Conservation (phyloP, 2,797 vertebrate species). For the Hypotaenidia okinawae region DNA sequence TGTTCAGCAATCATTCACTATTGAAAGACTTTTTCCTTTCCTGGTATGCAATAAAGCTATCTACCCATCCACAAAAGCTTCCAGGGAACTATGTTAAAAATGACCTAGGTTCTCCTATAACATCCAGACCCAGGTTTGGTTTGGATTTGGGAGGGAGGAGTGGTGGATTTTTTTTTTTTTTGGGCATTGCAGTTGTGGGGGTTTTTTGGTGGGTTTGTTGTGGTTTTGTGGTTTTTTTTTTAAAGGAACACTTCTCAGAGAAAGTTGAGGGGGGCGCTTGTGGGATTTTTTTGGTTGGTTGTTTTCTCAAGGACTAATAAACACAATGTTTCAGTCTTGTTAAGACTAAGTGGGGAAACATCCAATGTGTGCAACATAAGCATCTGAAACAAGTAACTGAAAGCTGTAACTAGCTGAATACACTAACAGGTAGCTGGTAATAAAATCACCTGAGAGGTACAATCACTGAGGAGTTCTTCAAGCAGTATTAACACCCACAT, state of each 20-base stretch:
- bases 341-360: neutral
- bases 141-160: neutral
- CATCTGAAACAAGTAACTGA: neutral
- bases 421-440: neutral
- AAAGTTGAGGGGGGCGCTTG: accelerated
- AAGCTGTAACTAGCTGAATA: neutral
- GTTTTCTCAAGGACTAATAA: neutral
- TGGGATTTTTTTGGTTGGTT: too few relatives aligned
- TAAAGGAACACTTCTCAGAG: neutral
- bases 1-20: neutral
- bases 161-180: too few relatives aligned
- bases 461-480: neutral
- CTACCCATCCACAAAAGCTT: neutral
- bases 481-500: neutral
- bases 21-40: neutral
- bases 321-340: neutral
- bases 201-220: too few relatives aligned
- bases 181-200: too few relatives aligned
- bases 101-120: neutral
- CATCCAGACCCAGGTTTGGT: neutral
- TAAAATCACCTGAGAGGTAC: neutral
- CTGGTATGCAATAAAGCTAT: neutral
- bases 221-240: neutral
- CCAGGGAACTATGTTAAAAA: neutral
- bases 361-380: neutral